Percentiles rank a stretch among this genome's conserved stretches.
Evolutionary conservation across 2,113 vertebrate species (phyloP).

Genomic region (Aepyceros melampus): DNA sequence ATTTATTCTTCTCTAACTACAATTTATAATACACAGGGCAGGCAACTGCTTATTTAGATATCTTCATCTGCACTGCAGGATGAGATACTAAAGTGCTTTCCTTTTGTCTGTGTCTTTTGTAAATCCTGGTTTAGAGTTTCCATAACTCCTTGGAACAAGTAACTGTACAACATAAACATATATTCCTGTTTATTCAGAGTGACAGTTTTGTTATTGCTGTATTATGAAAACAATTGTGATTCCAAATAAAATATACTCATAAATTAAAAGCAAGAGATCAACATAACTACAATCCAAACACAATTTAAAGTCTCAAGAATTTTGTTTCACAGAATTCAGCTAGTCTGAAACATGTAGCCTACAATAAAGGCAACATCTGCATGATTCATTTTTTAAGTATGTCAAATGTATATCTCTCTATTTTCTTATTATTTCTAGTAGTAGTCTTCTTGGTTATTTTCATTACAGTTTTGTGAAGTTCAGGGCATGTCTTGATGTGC

Average conservation of each 20-base stretch:
- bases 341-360: not conserved
- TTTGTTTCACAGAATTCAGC: not conserved
- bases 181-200: slow-evolving; percentile 80
- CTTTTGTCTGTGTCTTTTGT: slow-evolving; percentile 65
- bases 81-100: slow-evolving; percentile 74
- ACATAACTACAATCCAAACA: not conserved
- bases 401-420: not conserved
- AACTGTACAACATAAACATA: slow-evolving; percentile 73
- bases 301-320: slow-evolving; percentile 24
- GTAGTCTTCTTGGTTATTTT: not conserved
- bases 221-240: slow-evolving; percentile 71
- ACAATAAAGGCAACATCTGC: not conserved
- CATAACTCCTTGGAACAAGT: slow-evolving; percentile 73
- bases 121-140: slow-evolving; percentile 70
- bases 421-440: not conserved
- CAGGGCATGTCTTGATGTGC: not conserved
- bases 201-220: slow-evolving; percentile 71
- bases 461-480: not conserved
- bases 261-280: slow-evolving; percentile 59
- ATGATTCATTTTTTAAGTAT: not conserved
- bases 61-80: slow-evolving; percentile 66
- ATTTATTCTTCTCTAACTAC: slow-evolving; percentile 30
- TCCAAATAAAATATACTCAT: slow-evolving; percentile 63
- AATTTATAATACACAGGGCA: slow-evolving; percentile 48
- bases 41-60: slow-evolving; percentile 3